Conservation (phyloP, 2,888 invertebrate species). For the Diploptera punctata region DNA sequence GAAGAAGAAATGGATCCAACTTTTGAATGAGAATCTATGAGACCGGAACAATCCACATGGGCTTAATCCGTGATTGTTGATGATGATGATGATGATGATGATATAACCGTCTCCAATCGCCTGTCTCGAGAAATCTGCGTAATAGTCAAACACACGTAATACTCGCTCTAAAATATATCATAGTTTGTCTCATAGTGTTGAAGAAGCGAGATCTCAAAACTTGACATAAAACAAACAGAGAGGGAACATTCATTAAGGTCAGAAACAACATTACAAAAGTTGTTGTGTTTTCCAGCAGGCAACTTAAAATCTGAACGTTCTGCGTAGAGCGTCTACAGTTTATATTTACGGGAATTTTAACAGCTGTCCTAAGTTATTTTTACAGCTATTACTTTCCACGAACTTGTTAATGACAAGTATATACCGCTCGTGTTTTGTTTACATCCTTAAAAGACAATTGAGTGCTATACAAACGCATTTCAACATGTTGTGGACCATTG, state of each 20-base stretch:
- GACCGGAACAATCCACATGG: no score
- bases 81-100: no score
- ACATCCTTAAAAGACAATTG: no score
- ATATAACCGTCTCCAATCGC: no score
- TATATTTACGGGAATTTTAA: neutral
- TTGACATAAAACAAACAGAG: neutral
- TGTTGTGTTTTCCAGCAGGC: slow-evolving; percentile 2
- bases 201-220: neutral
- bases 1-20: no score
- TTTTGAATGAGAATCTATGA: no score
- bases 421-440: neutral
- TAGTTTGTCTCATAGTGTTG: neutral
- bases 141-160: neutral
- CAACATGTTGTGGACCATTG: neutral
- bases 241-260: neutral
- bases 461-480: neutral
- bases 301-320: neutral
- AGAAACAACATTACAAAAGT: neutral
- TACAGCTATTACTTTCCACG: neutral
- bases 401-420: neutral
- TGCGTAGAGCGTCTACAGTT: neutral
- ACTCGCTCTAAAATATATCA: neutral
- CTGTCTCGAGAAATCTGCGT: no score
- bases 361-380: no score
- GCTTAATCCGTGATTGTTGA: no score